A percentile compares a stretch with the other conserved stretches of the same genome.
Evolutionary conservation across 92 coral and sea anemone genomes (phyloP).

Genomic region (Hydrozoanthus gracilis): DNA sequence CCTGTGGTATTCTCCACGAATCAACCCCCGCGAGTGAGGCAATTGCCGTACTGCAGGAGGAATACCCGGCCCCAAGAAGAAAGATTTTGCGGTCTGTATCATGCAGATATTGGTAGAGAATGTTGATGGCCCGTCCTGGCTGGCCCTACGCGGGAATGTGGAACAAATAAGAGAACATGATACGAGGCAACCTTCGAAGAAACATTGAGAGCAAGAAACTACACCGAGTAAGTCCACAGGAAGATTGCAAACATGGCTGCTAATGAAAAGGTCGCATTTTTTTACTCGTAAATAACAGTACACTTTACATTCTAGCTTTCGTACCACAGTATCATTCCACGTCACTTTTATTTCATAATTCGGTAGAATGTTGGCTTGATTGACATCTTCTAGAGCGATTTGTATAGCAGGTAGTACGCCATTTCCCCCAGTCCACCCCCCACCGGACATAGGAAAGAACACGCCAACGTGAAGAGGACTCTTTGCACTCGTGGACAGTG

Average conservation of each 20-base stretch:
- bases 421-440: constrained; percentile 85
- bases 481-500: constrained; percentile 48
- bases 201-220: not conserved
- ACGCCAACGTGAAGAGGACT: constrained; percentile 80
- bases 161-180: not conserved
- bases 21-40: constrained; percentile 83
- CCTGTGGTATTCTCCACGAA: constrained; percentile 91
- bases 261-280: not conserved
- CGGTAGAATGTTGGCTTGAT: constrained; percentile 60
- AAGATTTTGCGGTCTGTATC: constrained; percentile 74
- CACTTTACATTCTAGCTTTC: not conserved
- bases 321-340: constrained; percentile 88
- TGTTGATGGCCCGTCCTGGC: constrained; percentile 76
- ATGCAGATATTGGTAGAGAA: constrained; percentile 70
- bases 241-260: too few species aligned
- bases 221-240: too few species aligned
- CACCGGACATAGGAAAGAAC: constrained; percentile 82
- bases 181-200: not conserved
- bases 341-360: constrained; percentile 75
- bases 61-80: constrained; percentile 88
- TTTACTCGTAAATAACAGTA: not conserved
- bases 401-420: constrained; percentile 85
- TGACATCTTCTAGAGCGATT: constrained; percentile 81
- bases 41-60: constrained; percentile 82
- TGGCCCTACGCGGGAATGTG: constrained; percentile 60